phyloP scores from a whole-genome alignment of 1,140 invertebrate species.

The Nasonia vitripennis region DNA sequence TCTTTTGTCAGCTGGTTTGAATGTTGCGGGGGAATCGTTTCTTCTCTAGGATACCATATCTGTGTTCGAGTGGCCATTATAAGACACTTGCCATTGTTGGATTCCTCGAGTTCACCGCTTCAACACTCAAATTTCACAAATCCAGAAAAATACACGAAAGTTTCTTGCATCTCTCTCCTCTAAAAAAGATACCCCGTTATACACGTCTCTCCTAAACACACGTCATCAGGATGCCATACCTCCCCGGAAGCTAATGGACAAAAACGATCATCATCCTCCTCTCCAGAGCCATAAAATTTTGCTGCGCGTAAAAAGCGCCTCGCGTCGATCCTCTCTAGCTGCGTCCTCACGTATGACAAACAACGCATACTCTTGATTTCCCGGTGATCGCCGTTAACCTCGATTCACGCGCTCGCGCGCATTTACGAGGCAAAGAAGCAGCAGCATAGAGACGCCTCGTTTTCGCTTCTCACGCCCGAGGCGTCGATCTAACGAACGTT shows the following conservation, averaged over 20 bases:
- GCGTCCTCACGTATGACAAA: conserved; percentile 18
- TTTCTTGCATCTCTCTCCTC: too few species aligned
- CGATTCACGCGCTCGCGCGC: neutral
- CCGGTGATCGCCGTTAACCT: conserved; percentile 13
- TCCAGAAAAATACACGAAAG: too few species aligned
- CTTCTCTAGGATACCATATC: too few species aligned
- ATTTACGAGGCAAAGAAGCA: conserved; percentile 8
- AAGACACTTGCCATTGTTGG: too few species aligned
- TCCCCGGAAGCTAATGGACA: neutral
- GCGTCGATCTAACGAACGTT: neutral
- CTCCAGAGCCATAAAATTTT: conserved; percentile 8
- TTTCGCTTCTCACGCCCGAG: neutral
- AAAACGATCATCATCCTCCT: conserved; percentile 11
- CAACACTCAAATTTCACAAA: too few species aligned
- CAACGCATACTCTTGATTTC: neutral
- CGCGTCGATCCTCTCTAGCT: neutral
- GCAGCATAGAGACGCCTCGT: neutral
- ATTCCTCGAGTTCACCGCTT: too few species aligned
- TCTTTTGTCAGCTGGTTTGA: too few species aligned
- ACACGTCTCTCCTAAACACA: neutral
- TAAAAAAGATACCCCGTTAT: neutral
- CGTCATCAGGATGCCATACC: neutral
- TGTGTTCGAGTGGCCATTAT: too few species aligned
- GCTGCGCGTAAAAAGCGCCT: neutral
- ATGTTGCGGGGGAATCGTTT: too few species aligned